A percentile compares a stretch with the other conserved stretches of the same genome.
Conservation (phyloP, 2,113 vertebrate species). For the Gnathonemus longibarbis region DNA sequence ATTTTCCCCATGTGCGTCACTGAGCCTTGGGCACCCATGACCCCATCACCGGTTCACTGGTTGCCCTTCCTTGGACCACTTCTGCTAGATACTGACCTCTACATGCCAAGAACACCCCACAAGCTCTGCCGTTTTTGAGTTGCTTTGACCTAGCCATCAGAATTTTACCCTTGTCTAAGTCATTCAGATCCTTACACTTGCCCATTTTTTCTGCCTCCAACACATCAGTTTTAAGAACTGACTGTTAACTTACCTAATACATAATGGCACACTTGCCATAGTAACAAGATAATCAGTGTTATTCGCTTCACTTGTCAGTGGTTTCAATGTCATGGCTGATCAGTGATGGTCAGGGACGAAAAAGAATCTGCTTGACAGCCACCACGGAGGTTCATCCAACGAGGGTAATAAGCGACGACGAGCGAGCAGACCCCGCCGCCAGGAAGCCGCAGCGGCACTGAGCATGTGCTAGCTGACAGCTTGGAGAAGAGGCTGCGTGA, state of each 20-base stretch:
- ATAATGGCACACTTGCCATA: neutral
- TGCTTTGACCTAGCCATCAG: neutral
- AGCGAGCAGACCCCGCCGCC: conserved; percentile 22
- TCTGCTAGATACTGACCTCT: neutral
- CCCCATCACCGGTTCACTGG: conserved; percentile 56
- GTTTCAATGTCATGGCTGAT: neutral
- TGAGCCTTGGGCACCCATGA: neutral
- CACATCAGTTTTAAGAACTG: neutral
- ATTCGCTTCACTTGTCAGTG: neutral
- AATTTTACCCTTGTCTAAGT: neutral
- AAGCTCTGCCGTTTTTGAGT: neutral
- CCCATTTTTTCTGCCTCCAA: neutral
- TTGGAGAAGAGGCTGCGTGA: conserved; percentile 65
- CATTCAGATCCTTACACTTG: neutral
- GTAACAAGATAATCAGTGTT: neutral
- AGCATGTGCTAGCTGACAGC: conserved; percentile 71
- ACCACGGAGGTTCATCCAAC: conserved; percentile 55
- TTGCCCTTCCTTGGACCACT: conserved; percentile 50
- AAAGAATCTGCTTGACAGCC: conserved; percentile 53
- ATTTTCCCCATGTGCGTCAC: neutral
- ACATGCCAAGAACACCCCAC: neutral
- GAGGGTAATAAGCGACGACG: conserved; percentile 36
- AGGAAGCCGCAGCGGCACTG: conserved; percentile 57
- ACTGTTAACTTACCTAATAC: neutral
- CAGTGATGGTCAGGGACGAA: conserved; percentile 51